Evolutionary conservation across 2,113 vertebrate genomes (phyloP).

Genomic region (Bubalus kerabau): DNA sequence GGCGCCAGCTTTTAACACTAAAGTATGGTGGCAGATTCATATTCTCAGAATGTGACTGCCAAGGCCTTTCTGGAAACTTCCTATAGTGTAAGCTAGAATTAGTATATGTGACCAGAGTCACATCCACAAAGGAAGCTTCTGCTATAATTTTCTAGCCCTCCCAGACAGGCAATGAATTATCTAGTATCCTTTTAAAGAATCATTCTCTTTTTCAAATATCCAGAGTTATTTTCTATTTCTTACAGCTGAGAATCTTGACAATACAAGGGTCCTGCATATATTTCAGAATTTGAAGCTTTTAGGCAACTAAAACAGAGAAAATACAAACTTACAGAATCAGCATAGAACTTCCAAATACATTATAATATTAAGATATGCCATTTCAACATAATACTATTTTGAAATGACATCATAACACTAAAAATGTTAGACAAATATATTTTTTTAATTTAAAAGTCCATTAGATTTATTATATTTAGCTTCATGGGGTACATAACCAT

Average conservation of each 20-base stretch:
- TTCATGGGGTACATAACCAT: background rate
- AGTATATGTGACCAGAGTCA: background rate
- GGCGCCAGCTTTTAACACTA: constrained; percentile 4
- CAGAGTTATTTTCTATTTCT: background rate
- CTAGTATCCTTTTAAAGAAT: background rate
- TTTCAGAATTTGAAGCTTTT: constrained; percentile 5
- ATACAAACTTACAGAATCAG: background rate
- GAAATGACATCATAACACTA: background rate
- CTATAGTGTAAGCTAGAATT: background rate
- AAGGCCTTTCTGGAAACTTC: background rate
- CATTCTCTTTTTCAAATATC: background rate
- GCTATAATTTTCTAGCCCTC: background rate
- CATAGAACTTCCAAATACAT: background rate
- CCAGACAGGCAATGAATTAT: background rate
- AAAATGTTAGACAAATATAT: background rate
- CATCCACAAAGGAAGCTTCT: background rate
- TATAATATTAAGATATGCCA: background rate
- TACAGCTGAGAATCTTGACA: background rate
- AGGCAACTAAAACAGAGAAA: background rate
- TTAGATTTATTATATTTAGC: background rate
- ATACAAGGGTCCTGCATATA: background rate
- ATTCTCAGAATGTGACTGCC: background rate
- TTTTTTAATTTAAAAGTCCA: background rate
- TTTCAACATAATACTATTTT: background rate
- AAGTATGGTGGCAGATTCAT: constrained; percentile 29